Evolutionary conservation across 1,140 invertebrate genomes (phyloP).

Genomic region (Heliconius melpomene): DNA sequence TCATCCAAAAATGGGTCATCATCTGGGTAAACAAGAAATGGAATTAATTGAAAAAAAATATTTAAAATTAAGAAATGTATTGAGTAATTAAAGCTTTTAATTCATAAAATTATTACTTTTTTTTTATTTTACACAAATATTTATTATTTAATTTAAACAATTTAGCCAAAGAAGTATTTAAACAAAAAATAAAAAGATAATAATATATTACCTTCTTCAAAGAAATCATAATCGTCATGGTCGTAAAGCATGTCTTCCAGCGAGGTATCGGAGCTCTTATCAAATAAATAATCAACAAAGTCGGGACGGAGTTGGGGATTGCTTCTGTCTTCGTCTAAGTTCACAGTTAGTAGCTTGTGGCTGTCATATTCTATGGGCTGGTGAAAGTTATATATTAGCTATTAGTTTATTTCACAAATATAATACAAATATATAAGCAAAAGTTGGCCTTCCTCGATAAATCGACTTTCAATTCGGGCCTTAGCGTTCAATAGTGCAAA

Average conservation of each 20-base stretch:
- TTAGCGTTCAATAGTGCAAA: too few relatives aligned
- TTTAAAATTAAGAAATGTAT: neutral
- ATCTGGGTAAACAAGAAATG: constrained; percentile 27
- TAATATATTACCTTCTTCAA: constrained; percentile 42
- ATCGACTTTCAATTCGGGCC: too few relatives aligned
- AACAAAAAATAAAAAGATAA: too few relatives aligned
- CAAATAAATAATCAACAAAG: constrained; percentile 58
- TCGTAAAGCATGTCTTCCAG: constrained; percentile 58
- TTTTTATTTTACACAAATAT: too few relatives aligned
- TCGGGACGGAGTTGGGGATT: constrained; percentile 60
- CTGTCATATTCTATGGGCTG: constrained; percentile 26
- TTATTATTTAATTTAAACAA: too few relatives aligned
- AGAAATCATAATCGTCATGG: constrained; percentile 55
- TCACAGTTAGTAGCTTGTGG: constrained; percentile 55
- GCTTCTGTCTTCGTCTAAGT: constrained; percentile 59
- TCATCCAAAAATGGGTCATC: constrained; percentile 58
- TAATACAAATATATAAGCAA: too few relatives aligned
- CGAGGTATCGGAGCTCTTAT: constrained; percentile 57
- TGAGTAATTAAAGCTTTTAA: too few relatives aligned
- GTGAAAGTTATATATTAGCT: neutral
- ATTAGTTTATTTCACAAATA: too few relatives aligned
- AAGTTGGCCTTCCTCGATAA: too few relatives aligned
- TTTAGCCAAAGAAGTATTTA: too few relatives aligned
- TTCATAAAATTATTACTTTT: too few relatives aligned
- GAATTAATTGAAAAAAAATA: too few relatives aligned